Evolutionary conservation across 2,888 invertebrate genomes (phyloP), one percentile per base, ranked within the genome.

Genomic region (Sclerodermus sp.): DNA sequence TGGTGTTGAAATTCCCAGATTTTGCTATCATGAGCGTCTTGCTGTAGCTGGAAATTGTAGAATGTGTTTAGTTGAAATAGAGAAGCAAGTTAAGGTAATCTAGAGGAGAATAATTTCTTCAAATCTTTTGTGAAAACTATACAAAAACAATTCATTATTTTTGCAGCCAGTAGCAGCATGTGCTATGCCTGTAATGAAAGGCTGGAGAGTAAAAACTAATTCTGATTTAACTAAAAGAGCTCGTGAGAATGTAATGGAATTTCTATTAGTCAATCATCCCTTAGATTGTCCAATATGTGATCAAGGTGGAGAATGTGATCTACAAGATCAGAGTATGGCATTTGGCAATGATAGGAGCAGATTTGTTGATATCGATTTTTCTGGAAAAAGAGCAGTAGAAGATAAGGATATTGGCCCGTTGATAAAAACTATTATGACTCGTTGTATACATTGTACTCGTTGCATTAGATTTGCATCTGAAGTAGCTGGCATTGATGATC

Each of bases 121-220:
- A n/a, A 37, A 38, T 42, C 32, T 12, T n/a, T n/a, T n/a, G n/a
- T n/a, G n/a, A n/a, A n/a, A n/a, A n/a, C 13, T 31, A 45, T n/a
- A n/a, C 31, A 13, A 51, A 15, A 1, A 16, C n/a, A 10, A 1
- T 10, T 15, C 32, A 9, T 47, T 6, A 16, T 43, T 43, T 30
- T 62, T 69, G 41, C 69, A 87, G 83, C 98, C 98, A 0, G 93
- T 96, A 0, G 99, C 99, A 8, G 96, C 98, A 0, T 99, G 99
- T 79, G 99, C 99, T 12, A 99, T 99, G 98, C 99, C 99, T 0
- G 98, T 99, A 0, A 96, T 99, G 97, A 98, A 98, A 79, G 99
- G 98, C n/a, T 95, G 94, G 99, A 86, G 91, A 61, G 88, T 99
- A 15, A 98, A 98, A 79, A 99, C 99, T 15, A 92, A 99, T 78